Evolutionary conservation across 1,140 invertebrate species (phyloP), one percentile per base, ranked within the genome.

Genomic region (Cotesia typhae): DNA sequence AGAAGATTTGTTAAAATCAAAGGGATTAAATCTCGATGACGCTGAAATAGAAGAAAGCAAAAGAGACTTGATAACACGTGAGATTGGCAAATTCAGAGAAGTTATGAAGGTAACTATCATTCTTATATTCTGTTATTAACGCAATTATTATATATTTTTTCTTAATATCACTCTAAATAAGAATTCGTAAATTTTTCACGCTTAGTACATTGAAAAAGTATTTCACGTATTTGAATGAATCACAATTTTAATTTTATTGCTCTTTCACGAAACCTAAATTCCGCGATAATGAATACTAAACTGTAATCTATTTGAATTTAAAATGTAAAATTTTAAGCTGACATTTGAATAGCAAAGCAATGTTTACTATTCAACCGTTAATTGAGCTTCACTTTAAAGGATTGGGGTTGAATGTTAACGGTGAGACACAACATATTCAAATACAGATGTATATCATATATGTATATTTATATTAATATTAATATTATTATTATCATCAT

Each of bases 51-150:
- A 98, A 87, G 97, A 98, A 87, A 97, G 97, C 82, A 98, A 98
- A 85, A 91, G 96, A n/a, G 93, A 94, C 85, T 90, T 99, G 74
- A 98, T 99, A 76, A 96, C 96, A 78, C 90, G 93, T 76, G 97
- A 99, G 90, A 99, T 99, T 86, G 95, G 95, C 75, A 97, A 96
- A 87, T 99, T 99, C 87, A 91, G 97, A 69, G 96, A 98, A 89
- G 94, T 95, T 72, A 97, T 97, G 93, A 97, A 97, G 94, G 95
- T 96, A 92, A 90, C 84, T 83, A 69, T 74, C 52, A 74, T 75
- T 74, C 73, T 75, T 71, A 51, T 14, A 10, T 61, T 28, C 3
- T 51, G 1, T 38, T 65, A 47, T 63, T 57, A 4, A 41, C 10
- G 17, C 28, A 60, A 60, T 59, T 20, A 28, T 61, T 67, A 76